A percentile compares a stretch with the other conserved stretches of the same genome.
Conservation (phyloP, 2,797 vertebrate genomes). For the Enteromius afrohamiltoni region DNA sequence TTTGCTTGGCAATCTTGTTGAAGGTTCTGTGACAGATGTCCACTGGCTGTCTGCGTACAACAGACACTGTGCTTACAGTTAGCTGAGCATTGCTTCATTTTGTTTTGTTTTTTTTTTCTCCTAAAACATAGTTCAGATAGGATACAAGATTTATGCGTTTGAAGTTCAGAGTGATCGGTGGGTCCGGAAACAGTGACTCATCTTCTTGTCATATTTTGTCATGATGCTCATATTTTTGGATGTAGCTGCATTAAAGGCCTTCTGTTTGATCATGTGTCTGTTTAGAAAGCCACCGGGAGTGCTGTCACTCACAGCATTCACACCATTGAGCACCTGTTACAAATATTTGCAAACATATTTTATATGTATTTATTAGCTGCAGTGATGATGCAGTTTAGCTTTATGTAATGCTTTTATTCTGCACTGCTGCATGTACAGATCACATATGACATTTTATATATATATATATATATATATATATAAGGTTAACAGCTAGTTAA, state of each 20-base stretch:
- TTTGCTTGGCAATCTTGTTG: background rate
- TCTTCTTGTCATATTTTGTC: conserved; percentile 59
- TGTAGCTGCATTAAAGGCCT: conserved; percentile 53
- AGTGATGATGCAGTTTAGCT: background rate
- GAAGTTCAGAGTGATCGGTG: conserved; percentile 57
- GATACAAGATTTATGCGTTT: conserved; percentile 56
- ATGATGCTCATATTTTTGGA: conserved; percentile 61
- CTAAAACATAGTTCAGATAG: conserved; percentile 36
- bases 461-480: too few species aligned
- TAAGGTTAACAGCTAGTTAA: too few species aligned
- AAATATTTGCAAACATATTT: conserved; percentile 46
- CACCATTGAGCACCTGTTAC: conserved; percentile 13
- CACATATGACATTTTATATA: background rate
- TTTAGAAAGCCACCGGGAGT: conserved; percentile 41
- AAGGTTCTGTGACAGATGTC: background rate
- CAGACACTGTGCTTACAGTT: background rate
- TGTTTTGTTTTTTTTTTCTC: background rate
- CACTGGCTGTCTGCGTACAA: background rate
- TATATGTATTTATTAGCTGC: background rate
- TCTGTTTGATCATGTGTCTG: conserved; percentile 56
- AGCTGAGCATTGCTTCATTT: conserved; percentile 42
- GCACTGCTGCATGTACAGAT: background rate
- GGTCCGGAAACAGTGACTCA: conserved; percentile 61
- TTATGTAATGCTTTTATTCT: background rate
- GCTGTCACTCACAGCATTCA: conserved; percentile 35